Conservation (phyloP, 2,113 vertebrate species). For the Tauraco erythrolophus region DNA sequence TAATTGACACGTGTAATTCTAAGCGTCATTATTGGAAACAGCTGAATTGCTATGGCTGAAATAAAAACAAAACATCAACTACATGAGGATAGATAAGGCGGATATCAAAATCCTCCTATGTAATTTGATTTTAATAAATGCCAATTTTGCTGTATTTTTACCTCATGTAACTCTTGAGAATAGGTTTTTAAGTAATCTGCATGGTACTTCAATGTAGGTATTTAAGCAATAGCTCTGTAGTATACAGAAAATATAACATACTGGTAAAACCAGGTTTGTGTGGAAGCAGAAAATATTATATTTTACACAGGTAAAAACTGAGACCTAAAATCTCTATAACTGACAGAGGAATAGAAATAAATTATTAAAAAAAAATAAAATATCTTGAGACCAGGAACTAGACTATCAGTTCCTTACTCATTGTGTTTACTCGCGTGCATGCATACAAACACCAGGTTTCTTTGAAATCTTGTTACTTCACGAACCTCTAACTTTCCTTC, state of each 20-base stretch:
- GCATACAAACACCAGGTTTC: fast-evolving
- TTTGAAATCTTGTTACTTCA: neutral
- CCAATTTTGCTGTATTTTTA: neutral
- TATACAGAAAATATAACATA: neutral
- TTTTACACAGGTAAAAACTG: neutral
- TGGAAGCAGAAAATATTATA: neutral
- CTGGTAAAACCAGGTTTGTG: neutral
- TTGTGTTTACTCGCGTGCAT: neutral
- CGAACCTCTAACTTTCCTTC: neutral
- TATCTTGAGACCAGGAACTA: neutral
- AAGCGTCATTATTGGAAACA: neutral
- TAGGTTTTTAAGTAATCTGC: neutral
- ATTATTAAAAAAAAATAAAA: neutral
- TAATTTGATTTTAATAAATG: neutral
- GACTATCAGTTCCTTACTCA: neutral
- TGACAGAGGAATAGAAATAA: neutral
- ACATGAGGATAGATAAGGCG: neutral
- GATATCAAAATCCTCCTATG: neutral
- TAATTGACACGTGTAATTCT: neutral
- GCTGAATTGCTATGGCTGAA: neutral
- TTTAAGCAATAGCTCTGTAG: neutral
- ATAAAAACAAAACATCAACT: neutral
- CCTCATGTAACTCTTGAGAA: neutral
- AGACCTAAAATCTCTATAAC: neutral
- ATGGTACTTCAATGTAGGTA: neutral